phyloP scores from a whole-genome alignment of 2,888 invertebrate species.

The Vanessa cardui region DNA sequence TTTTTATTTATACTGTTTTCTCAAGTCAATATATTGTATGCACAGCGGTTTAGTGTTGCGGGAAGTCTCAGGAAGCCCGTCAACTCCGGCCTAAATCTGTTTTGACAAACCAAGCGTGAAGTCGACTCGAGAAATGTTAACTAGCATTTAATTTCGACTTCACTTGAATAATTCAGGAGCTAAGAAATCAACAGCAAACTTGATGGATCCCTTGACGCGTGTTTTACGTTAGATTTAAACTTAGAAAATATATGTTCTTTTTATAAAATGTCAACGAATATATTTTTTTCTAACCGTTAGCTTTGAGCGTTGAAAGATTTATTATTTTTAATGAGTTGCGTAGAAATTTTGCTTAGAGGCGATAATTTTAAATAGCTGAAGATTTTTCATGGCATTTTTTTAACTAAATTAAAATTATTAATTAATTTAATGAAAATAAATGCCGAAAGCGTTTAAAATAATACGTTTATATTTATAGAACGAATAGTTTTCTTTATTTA shows the following conservation, averaged over 20 bases:
- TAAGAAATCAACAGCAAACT: constrained; percentile 10
- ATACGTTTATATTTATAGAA: background rate
- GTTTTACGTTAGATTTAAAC: constrained; percentile 18
- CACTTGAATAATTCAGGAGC: constrained; percentile 15
- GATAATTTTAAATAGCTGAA: background rate
- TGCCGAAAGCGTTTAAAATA: background rate
- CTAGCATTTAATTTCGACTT: constrained; percentile 26
- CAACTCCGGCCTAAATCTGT: constrained; percentile 51
- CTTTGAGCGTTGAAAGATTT: constrained; percentile 15
- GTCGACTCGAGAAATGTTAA: constrained; percentile 34
- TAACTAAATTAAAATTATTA: background rate
- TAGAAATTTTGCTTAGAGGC: constrained; percentile 5
- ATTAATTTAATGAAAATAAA: background rate
- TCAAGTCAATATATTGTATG: constrained; percentile 34
- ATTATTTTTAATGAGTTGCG: constrained; percentile 24
- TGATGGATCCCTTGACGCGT: constrained; percentile 12
- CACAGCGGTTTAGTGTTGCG: constrained; percentile 43
- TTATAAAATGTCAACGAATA: constrained; percentile 3
- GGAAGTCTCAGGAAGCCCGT: constrained; percentile 46
- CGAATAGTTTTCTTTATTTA: background rate
- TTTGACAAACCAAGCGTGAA: constrained; percentile 49
- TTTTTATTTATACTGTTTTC: background rate
- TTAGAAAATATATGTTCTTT: constrained; percentile 18
- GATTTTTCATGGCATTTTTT: background rate
- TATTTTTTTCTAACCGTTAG: constrained; percentile 4